These are phyloP conservation scores for Drosophila siamana DNA, from an alignment of 2,888 invertebrate species.

Conservation along the genomic window DNA sequence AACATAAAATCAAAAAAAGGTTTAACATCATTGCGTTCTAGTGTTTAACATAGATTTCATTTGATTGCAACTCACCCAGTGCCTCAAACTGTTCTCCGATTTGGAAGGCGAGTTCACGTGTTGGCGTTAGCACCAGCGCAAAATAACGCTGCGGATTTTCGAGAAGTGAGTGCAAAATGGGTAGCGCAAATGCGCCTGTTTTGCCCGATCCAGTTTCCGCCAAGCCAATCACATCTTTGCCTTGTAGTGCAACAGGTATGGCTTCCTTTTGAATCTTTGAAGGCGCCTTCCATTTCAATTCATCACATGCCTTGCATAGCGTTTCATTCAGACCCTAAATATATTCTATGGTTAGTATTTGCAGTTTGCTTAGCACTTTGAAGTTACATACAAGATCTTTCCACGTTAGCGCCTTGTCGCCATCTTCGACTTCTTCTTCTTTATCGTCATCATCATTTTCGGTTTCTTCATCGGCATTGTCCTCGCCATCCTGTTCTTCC, in stretches of 20 bases:
- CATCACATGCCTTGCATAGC: conserved; percentile 95
- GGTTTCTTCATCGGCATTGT: conserved; percentile 37
- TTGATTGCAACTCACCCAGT: conserved; percentile 88
- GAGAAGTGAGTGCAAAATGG: conserved; percentile 95
- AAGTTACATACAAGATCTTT: conserved; percentile 87
- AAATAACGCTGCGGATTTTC: conserved; percentile 97
- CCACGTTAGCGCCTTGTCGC: conserved; percentile 85
- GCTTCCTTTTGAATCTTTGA: conserved; percentile 98
- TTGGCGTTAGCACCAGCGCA: conserved; percentile 97
- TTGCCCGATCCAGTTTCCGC: conserved; percentile 94
- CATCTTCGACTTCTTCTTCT: conserved; percentile 27
- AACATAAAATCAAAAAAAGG: conserved; percentile 67
- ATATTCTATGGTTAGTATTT: background rate
- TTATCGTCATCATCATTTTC: conserved; percentile 39
- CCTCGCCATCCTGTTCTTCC: conserved; percentile 40
- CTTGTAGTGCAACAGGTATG: conserved; percentile 95
- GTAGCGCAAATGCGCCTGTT: conserved; percentile 98
- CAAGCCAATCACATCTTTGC: conserved; percentile 89
- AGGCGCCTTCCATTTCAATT: conserved; percentile 97
- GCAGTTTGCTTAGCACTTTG: too few relatives aligned
- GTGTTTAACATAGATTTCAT: background rate
- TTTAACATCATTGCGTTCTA: conserved; percentile 74
- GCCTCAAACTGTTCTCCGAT: conserved; percentile 99
- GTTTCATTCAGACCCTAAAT: conserved; percentile 94
- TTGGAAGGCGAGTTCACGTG: conserved; percentile 98